Conservation (phyloP, 92 coral and sea anemone genomes). For the Nematostella vectensis region DNA sequence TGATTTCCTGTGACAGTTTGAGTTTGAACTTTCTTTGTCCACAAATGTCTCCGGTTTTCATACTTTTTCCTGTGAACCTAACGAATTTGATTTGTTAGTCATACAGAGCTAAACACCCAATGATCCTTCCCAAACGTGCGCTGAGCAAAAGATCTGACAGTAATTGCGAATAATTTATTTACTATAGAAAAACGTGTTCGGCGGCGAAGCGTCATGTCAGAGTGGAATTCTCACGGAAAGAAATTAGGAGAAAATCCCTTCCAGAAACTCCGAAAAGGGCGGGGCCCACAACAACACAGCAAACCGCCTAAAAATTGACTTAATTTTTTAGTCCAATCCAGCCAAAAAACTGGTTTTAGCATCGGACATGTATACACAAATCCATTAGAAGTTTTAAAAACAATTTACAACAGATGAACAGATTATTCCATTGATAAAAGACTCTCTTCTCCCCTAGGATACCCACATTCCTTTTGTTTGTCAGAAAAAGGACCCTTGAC, state of each 20-base stretch:
- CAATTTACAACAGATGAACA: constrained; percentile 1
- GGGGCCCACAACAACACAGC: constrained; percentile 9
- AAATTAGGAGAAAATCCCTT: constrained; percentile 1
- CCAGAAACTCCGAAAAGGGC: background rate
- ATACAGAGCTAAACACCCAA: background rate
- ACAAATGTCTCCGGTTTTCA: too few species aligned
- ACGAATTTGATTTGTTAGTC: too few species aligned
- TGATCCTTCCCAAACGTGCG: constrained; percentile 26
- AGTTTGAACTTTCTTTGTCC: too few species aligned
- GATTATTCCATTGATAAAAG: background rate
- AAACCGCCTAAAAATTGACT: too few species aligned
- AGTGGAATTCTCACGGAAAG: background rate
- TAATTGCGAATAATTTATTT: constrained; percentile 46
- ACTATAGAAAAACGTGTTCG: constrained; percentile 32
- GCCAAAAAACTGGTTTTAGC: too few species aligned
- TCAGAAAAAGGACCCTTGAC: background rate
- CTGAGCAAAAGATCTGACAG: constrained; percentile 39
- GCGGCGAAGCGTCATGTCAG: background rate
- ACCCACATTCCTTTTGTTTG: background rate
- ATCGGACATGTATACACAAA: background rate
- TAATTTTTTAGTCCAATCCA: too few species aligned
- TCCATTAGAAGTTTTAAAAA: background rate
- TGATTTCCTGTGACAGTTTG: constrained; percentile 18
- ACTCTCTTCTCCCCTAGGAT: background rate
- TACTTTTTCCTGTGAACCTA: too few species aligned